Percentiles rank a stretch among this genome's conserved stretches.
Evolutionary conservation across 2,888 invertebrate species (phyloP).

Genomic region (Micropterix aruncella): DNA sequence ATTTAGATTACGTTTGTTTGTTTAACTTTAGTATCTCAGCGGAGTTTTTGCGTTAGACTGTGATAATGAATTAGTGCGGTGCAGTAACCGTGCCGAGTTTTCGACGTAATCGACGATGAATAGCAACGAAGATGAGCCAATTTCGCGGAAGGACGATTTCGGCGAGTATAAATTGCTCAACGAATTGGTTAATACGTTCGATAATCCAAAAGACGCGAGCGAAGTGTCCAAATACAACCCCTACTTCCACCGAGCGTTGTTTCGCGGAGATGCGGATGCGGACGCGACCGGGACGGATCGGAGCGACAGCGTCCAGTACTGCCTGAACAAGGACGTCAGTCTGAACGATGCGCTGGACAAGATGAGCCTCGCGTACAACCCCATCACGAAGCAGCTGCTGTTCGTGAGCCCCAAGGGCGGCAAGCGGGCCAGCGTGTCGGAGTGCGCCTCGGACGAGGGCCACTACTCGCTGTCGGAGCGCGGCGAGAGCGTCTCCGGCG

Average conservation of each 20-base stretch:
- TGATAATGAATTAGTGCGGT: background rate
- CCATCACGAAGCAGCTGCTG: slow-evolving; percentile 57
- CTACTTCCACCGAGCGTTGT: slow-evolving; percentile 5
- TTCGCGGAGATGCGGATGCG: background rate
- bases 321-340: slow-evolving; percentile 29
- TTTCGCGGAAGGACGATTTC: too few relatives aligned
- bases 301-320: background rate
- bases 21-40: too few relatives aligned
- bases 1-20: too few relatives aligned
- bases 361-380: slow-evolving; percentile 62
- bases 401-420: slow-evolving; percentile 32
- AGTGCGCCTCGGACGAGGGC: slow-evolving; percentile 37
- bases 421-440: slow-evolving; percentile 16
- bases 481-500: slow-evolving; percentile 30
- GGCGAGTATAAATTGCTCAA: too few relatives aligned
- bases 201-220: background rate
- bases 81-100: too few relatives aligned
- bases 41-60: background rate
- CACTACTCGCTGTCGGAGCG: slow-evolving; percentile 36
- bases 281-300: background rate
- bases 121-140: too few relatives aligned
- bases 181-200: background rate
- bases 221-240: background rate
- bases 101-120: too few relatives aligned
- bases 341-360: slow-evolving; percentile 57